phyloP scores from a whole-genome alignment of 2,113 vertebrate species.

The Eulemur macaco region DNA sequence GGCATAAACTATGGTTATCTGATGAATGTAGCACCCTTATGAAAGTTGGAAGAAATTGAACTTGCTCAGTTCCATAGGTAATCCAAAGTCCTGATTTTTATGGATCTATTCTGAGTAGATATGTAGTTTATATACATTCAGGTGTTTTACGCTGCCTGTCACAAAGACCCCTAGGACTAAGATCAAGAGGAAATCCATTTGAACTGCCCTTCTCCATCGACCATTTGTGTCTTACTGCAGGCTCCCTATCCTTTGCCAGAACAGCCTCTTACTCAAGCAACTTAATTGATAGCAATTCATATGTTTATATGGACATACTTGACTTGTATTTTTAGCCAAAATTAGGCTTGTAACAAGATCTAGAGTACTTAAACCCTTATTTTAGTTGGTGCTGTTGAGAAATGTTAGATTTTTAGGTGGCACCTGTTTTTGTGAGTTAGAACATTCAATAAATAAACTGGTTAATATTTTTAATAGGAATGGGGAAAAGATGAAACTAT shows the following conservation, averaged over 20 bases:
- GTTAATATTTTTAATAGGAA: slow-evolving; percentile 4
- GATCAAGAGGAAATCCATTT: not conserved
- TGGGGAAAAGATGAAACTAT: not conserved
- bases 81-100: not conserved
- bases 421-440: not conserved
- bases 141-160: not conserved
- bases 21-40: not conserved
- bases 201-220: not conserved
- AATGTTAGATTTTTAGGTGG: slow-evolving; percentile 27
- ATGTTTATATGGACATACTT: not conserved
- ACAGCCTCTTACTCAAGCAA: not conserved
- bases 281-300: not conserved
- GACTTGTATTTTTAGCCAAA: not conserved
- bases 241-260: not conserved
- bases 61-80: not conserved
- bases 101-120: not conserved
- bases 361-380: not conserved
- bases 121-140: not conserved
- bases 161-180: not conserved
- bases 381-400: slow-evolving; percentile 34
- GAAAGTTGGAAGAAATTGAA: slow-evolving; percentile 30
- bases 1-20: not conserved
- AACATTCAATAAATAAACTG: not conserved
- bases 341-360: not conserved
- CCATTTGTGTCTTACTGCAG: not conserved